These are phyloP conservation scores for Strix aluco DNA, from an alignment of 2,113 vertebrate species.

Conservation along the genomic window DNA sequence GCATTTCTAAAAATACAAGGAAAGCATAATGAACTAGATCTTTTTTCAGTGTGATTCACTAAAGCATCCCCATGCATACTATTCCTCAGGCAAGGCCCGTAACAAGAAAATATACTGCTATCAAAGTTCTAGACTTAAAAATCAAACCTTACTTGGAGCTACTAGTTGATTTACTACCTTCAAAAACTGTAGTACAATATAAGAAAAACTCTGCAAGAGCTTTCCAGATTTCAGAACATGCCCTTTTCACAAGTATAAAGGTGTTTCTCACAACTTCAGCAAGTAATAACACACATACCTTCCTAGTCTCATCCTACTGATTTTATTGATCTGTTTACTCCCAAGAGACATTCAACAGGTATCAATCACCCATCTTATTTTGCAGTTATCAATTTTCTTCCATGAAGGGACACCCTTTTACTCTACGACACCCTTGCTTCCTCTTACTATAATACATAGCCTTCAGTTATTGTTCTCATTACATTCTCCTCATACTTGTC, in stretches of 20 bases:
- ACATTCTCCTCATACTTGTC: not conserved
- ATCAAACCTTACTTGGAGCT: not conserved
- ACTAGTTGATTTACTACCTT: not conserved
- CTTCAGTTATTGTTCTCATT: not conserved
- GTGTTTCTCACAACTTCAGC: not conserved
- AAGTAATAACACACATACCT: not conserved
- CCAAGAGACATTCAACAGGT: not conserved
- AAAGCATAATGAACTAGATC: not conserved
- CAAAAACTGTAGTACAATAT: not conserved
- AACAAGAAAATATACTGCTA: not conserved
- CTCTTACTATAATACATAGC: not conserved
- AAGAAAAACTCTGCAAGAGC: not conserved
- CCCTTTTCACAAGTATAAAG: not conserved
- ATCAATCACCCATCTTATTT: not conserved
- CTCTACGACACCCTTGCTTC: not conserved
- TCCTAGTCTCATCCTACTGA: not conserved
- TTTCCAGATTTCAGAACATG: not conserved
- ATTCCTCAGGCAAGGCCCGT: not conserved
- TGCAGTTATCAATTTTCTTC: not conserved
- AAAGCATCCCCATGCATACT: not conserved
- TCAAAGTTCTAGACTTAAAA: conserved; percentile 9
- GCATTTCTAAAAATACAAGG: conserved; percentile 24
- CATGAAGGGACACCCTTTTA: not conserved
- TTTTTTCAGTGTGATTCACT: not conserved
- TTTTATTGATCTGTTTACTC: not conserved